Evolutionary conservation across 2,797 vertebrate genomes (phyloP), one percentile per base, ranked within the genome.

Genomic region (Knipowitschia caucasica): DNA sequence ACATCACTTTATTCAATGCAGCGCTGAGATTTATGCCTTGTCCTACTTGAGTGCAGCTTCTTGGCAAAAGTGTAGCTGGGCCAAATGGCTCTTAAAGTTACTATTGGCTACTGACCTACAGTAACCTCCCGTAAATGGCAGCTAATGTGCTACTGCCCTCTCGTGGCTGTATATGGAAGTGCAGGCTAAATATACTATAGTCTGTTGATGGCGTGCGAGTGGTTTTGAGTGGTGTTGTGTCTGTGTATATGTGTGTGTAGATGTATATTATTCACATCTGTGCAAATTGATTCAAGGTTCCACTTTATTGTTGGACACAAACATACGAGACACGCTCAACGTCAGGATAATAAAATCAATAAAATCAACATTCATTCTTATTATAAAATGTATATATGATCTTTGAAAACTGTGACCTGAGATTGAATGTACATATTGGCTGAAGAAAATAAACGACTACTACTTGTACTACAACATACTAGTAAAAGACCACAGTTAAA

Each of bases 91-190:
- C 54, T 46, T 29, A 25, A 2, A 59, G 73, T 74, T 80, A 82
- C 78, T 75, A 12, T 50, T 62, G 77, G 76, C 51, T 66, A 56
- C 62, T 86, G 83, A 78, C 87, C 86, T 30, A 57, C 43, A 85
- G 86, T 90, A 47, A 90, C 83, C 86, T 54, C 58, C 0, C 5
- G 11, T 50, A 50, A 38, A 38, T 39, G 23, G 56, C 21, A 0
- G 45, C 5, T 30, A 40, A 55, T 58, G 33, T 73, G 49, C 14
- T 18, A 12, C 5, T 26, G 74, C 81, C 81, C 60, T 54, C 85
- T 75, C 53, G 68, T 83, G 87, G 72, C 6, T 2, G 5, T 33
- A 51, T 23, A 1, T 0, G 5, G 33, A 50, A 69, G 12, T 11
- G 5, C 5, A 12, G 9, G 2, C 4, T 38, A 18, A 18, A 18